These are phyloP conservation scores for Chaenogobius annularis DNA, from an alignment of 2,113 vertebrate genomes.

Conservation along the genomic window DNA sequence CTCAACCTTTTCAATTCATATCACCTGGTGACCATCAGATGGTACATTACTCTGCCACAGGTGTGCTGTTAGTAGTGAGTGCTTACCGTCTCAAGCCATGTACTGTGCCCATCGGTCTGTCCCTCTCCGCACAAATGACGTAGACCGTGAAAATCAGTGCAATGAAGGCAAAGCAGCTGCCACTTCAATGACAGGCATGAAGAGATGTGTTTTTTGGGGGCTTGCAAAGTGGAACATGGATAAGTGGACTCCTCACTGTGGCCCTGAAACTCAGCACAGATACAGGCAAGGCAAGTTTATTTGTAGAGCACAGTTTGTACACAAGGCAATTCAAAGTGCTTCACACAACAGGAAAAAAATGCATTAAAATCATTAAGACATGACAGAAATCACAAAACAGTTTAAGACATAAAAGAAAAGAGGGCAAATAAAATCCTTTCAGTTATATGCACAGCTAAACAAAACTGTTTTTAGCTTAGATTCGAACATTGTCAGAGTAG, in stretches of 20 bases:
- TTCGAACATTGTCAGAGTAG: background rate
- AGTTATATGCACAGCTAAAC: too few species aligned
- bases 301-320: too few species aligned
- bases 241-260: too few species aligned
- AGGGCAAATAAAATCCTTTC: too few species aligned
- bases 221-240: background rate
- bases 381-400: too few species aligned
- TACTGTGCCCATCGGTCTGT: background rate
- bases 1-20: background rate
- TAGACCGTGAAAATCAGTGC: background rate
- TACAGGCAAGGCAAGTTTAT: too few species aligned
- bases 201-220: background rate
- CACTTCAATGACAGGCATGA: background rate
- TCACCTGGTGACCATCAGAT: background rate
- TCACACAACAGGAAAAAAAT: too few species aligned
- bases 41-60: background rate
- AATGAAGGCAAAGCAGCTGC: background rate
- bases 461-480: too few species aligned
- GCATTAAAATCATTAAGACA: too few species aligned
- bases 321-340: too few species aligned
- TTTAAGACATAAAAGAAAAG: too few species aligned
- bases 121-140: background rate
- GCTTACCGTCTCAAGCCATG: background rate
- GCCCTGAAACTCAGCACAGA: too few species aligned
- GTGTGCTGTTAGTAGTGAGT: slow-evolving; percentile 14